phyloP scores from a whole-genome alignment of 1,140 invertebrate species.

The Aphaenogaster floridana region DNA sequence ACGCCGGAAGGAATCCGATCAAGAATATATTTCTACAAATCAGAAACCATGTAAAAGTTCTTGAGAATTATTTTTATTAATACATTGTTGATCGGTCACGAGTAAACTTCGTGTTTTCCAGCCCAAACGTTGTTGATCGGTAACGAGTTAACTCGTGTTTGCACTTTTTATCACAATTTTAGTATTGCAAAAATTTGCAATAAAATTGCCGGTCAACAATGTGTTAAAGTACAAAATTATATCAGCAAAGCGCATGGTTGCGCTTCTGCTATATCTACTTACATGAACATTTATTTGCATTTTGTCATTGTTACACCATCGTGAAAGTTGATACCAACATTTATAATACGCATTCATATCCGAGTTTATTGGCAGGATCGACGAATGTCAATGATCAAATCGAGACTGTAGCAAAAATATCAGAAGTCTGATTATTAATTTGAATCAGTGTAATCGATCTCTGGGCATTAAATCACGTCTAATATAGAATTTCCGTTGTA shows the following conservation, averaged over 20 bases:
- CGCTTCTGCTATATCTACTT: not conserved
- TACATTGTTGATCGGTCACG: no score
- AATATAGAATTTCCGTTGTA: slow-evolving; percentile 36
- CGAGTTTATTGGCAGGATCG: slow-evolving; percentile 26
- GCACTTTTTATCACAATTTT: no score
- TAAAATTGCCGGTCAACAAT: no score
- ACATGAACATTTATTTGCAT: not conserved
- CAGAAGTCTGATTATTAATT: slow-evolving; percentile 30
- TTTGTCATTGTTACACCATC: not conserved
- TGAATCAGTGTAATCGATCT: slow-evolving; percentile 3
- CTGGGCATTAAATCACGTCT: slow-evolving; percentile 25
- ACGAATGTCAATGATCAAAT: slow-evolving; percentile 25
- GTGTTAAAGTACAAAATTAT: not conserved
- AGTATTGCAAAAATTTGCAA: no score
- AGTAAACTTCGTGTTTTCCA: no score
- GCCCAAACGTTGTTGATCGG: no score
- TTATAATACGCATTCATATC: slow-evolving; percentile 2
- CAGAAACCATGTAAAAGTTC: not conserved
- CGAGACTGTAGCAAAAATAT: slow-evolving; percentile 34
- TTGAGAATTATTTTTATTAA: slow-evolving; percentile 9
- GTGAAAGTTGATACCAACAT: slow-evolving; percentile 12
- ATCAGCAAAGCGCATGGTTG: not conserved
- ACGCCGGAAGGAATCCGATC: not conserved
- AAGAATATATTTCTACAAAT: not conserved
- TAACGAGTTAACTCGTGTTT: no score